Evolutionary conservation across 2,797 vertebrate species (phyloP), one percentile per base, ranked within the genome.

Genomic region (Thamnophis elegans): DNA sequence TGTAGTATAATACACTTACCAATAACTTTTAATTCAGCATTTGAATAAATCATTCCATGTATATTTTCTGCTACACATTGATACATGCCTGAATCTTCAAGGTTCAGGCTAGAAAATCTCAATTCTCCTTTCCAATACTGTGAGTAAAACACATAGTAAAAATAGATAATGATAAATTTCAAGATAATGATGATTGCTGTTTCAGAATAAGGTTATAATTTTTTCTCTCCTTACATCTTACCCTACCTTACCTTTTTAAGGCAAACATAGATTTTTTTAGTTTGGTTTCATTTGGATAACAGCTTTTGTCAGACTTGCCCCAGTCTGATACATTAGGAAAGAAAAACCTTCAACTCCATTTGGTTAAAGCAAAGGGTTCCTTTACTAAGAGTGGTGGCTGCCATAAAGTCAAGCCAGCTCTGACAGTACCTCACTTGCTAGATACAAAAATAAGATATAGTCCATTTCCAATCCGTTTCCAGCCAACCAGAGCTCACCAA

Each of bases 21-120:
- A 53, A 99, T 98, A 93, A 99, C 98, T 92, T 98, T 98, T 95
- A 99, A 96, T 94, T 99, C 99, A 12, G 99, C 99, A 36, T 98
- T 99, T 96, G 99, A 98, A 90, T 98, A 98, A 96, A 99, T 98
- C 94, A 98, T 95, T 92, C 99, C 99, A 0, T 99, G 97, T 0
- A 5, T 93, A 94, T 99, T 99, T 96, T 99, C 98, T 25, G 99
- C 99, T 62, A 98, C 98, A 96, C 99, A 99, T 94, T 99, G 99
- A 96, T 99, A 99, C 99, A 99, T 99, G 94, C 98, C 99, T 0
- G 98, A 98, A 94, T 99, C 98, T 0, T 98, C 97, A 89, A 99
- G 98, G 5, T 97, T 98, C 97, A 99, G 96, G 1, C 97, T 96
- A 90, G 96, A 97, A 55, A 99, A 98, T 92, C 95, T 97, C 93